Conservation (phyloP, 2,888 invertebrate species). For the Cryptocephalus moraei region DNA sequence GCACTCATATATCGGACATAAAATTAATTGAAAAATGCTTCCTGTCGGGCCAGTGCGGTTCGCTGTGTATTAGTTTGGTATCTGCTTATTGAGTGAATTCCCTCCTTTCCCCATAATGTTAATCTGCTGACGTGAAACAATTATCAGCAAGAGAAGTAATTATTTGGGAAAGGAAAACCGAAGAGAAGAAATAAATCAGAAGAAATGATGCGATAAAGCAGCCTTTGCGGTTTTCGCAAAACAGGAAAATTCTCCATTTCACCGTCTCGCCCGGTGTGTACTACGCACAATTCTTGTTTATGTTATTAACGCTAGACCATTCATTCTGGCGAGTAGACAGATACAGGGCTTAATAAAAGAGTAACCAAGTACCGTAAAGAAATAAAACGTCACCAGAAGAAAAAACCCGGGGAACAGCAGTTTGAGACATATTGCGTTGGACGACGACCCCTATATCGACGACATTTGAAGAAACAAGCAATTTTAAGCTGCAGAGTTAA, state of each 20-base stretch:
- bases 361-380: constrained; percentile 30
- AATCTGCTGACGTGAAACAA: neutral
- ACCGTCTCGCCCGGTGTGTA: constrained; percentile 2
- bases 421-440: constrained; percentile 27
- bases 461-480: constrained; percentile 13
- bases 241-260: constrained; percentile 1
- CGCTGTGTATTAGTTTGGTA: too few species aligned
- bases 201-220: constrained; percentile 15
- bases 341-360: constrained; percentile 34
- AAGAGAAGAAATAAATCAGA: constrained; percentile 15
- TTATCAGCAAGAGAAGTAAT: constrained; percentile 8
- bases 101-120: too few species aligned
- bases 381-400: constrained; percentile 27
- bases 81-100: too few species aligned
- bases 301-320: constrained; percentile 31
- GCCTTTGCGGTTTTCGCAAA: constrained; percentile 10
- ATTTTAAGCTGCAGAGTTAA: constrained; percentile 5
- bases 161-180: constrained; percentile 11
- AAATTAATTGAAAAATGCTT: too few species aligned
- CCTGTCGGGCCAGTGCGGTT: too few species aligned
- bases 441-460: constrained; percentile 12
- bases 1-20: too few species aligned
- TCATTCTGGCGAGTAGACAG: constrained; percentile 29
- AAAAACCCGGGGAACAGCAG: constrained; percentile 23
- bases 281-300: constrained; percentile 28